phyloP scores from a whole-genome alignment of 2,888 invertebrate species.

The Cerastis rubricosa region DNA sequence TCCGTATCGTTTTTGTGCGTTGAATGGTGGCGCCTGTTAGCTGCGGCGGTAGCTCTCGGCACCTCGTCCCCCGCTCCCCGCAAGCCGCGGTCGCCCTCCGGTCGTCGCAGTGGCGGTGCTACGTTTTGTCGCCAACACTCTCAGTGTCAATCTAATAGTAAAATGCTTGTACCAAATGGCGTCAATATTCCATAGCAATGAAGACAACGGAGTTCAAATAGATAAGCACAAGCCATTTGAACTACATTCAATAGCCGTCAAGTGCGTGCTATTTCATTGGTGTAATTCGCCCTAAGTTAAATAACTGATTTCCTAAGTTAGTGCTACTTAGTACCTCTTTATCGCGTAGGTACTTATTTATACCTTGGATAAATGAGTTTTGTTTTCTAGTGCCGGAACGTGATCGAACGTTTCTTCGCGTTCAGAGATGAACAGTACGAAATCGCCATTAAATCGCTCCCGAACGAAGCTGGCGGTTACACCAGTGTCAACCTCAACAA shows the following conservation, averaged over 20 bases:
- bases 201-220: not conserved
- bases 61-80: too few relatives aligned
- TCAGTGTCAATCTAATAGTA: not conserved
- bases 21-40: too few relatives aligned
- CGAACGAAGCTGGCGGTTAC: constrained; percentile 93
- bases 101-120: too few relatives aligned
- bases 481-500: constrained; percentile 95
- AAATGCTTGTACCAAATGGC: not conserved
- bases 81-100: too few relatives aligned
- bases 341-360: not conserved
- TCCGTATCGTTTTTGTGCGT: too few relatives aligned
- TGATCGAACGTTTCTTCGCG: constrained; percentile 92
- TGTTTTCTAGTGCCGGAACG: constrained; percentile 85
- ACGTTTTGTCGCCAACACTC: too few relatives aligned
- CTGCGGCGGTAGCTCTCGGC: too few relatives aligned
- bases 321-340: not conserved
- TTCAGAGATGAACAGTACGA: constrained; percentile 91
- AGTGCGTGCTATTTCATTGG: not conserved
- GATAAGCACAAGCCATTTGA: too few relatives aligned
- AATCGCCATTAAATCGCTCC: constrained; percentile 89
- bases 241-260: too few relatives aligned
- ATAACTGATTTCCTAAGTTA: not conserved
- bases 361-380: not conserved
- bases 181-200: not conserved
- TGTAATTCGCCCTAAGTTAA: not conserved